Evolutionary conservation across 1,140 invertebrate species (phyloP), one percentile per base, ranked within the genome.

Genomic region (Drosophila setifemur): DNA sequence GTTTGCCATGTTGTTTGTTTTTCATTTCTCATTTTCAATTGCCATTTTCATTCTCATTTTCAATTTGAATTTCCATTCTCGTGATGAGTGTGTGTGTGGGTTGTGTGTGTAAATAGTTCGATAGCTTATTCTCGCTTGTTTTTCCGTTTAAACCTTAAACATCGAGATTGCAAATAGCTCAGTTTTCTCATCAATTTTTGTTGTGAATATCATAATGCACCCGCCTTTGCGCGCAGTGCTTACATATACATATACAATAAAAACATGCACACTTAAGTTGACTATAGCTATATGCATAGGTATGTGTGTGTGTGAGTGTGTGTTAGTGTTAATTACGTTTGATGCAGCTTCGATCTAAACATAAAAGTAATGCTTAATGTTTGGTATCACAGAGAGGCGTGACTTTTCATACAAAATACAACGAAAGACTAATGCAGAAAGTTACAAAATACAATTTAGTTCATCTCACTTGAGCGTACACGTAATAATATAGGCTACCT

Each of bases 381-480:
- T 85, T 89, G 76, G 78, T 90, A 90, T 90, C 88, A 90, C 88
- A 90, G 88, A 90, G 88, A 90, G 88, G 76, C 88, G 88, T 90
- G 88, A 90, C 88, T 89, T 89, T 81, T 61, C 67, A 73, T 60
- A 77, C 72, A 81, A 75, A 81, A 69, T 73, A 74, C 60, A 83
- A 85, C 67, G 29, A 63, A 73, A 54, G 55, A 75, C 44, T 86
- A 74, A 75, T 86, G 72, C 68, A 86, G 76, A 86, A 73, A 73
- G 76, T 86, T 75, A 87, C 71, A 82, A 87, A 77, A 86, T 86
- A 82, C 64, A 73, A 70, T 63, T 45, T 64, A 78, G 69, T 70
- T 71, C 33, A 28, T 70, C 44, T 45, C 45, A 74, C 60, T 85
- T 85, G 70, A 83, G 79, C 77, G 48, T 60, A 69, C 33, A 69